Base-by-base conservation (phyloP, 2,797 vertebrate genomes). In the Cichlasoma orientale region DNA sequence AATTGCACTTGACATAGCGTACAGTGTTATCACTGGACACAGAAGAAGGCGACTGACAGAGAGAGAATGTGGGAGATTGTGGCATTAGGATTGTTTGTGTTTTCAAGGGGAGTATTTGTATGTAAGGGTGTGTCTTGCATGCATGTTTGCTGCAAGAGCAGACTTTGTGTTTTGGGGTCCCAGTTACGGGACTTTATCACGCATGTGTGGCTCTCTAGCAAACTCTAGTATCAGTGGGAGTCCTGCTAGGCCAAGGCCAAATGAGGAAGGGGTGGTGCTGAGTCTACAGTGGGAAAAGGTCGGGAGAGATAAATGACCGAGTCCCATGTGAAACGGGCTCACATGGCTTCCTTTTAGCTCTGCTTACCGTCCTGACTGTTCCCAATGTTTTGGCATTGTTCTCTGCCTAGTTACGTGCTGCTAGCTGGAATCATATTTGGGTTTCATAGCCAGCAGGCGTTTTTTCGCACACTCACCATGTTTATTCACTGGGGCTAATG, bases 301-400 rank as follows among this genome's bases (percentile, higher is more conserved):
- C 21, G 33, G 66, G 56, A n/a, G 75, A 75, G 83, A 86, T 82
- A 82, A 86, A 85, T 80, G 12, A n/a, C n/a, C 5, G 70, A 56
- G 87, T 91, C 80, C 80, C 88, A 89, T 90, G 89, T 92, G 90
- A 92, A 89, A 84, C 71, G 38, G 56, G 68, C 75, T 92, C 85
- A 82, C 86, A 85, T 89, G 78, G 86, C 84, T 86, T 87, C 83
- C 82, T 58, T 74, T 88, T 86, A 80, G 63, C 77, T 85, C 58
- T 68, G 76, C 77, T 87, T 71, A 56, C 79, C 73, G 71, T 86
- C 82, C 83, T 29, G 71, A 81, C 72, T 86, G 41, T 79, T 76
- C 58, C 74, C 2, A 73, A 83, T 86, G 56, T 78, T 73, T 79
- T 58, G 44, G 82, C 79, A 84, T 88, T 90, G 86, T 90, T 91